These are phyloP conservation scores for Tinea trinotella DNA, from an alignment of 2,888 invertebrate species.

Conservation along the genomic window DNA sequence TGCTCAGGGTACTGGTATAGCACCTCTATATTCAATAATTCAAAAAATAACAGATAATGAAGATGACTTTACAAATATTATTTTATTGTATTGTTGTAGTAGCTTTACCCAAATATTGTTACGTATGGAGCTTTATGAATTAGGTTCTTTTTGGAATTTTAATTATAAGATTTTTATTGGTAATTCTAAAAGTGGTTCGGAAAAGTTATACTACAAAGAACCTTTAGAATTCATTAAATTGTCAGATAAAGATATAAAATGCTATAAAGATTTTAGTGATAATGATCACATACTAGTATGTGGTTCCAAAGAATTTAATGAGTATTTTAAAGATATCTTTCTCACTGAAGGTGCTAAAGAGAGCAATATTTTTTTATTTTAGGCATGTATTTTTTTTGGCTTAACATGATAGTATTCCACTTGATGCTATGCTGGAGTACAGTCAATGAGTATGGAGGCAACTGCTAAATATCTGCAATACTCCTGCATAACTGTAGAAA, in stretches of 20 bases:
- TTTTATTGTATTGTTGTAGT: conserved; percentile 75
- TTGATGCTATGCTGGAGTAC: too few species aligned
- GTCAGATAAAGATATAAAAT: conserved; percentile 35
- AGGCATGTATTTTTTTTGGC: too few species aligned
- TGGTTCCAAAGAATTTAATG: conserved; percentile 73
- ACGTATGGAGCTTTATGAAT: conserved; percentile 72
- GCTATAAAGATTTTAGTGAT: conserved; percentile 36
- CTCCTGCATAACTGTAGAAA: too few species aligned
- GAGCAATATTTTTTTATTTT: conserved; percentile 38
- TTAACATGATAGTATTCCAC: too few species aligned
- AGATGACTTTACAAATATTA: conserved; percentile 75
- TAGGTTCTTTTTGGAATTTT: conserved; percentile 82
- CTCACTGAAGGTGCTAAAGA: conserved; percentile 31
- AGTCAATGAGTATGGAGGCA: too few species aligned
- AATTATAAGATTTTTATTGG: conserved; percentile 73
- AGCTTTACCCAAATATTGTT: conserved; percentile 72
- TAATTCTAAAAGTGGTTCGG: conserved; percentile 24
- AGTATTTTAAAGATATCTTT: conserved; percentile 47
- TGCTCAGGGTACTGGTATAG: conserved; percentile 83
- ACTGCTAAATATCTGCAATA: too few species aligned
- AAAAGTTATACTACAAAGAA: conserved; percentile 60
- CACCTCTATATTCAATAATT: conserved; percentile 78
- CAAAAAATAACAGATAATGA: conserved; percentile 75
- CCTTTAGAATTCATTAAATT: conserved; percentile 52
- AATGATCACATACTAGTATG: conserved; percentile 70